Conservation (phyloP, 2,113 vertebrate genomes). For the Ophthalmolycus amberensis region DNA sequence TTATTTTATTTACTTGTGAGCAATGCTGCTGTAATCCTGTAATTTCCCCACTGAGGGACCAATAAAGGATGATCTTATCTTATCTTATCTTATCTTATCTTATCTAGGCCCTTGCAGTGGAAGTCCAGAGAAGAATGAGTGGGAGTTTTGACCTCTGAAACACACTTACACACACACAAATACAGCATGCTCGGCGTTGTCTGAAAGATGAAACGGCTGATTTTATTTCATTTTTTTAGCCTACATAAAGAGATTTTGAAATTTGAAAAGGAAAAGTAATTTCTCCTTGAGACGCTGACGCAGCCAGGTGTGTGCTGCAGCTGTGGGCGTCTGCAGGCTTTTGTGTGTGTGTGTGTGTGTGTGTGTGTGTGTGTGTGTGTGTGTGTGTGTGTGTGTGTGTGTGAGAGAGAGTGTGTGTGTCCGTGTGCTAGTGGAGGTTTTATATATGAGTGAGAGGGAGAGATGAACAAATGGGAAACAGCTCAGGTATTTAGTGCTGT, state of each 20-base stretch:
- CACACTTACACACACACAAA: neutral
- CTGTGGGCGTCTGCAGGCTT: constrained; percentile 6
- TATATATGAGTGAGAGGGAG: neutral
- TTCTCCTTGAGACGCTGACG: constrained; percentile 13
- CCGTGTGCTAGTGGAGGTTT: neutral
- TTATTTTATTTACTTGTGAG: no score
- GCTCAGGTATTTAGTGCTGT: constrained; percentile 4
- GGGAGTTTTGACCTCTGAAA: neutral
- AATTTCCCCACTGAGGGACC: no score
- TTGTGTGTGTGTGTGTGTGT: neutral
- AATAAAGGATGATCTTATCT: no score
- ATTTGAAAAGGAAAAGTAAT: constrained; percentile 9
- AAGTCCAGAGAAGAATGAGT: neutral
- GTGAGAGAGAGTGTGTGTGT: neutral
- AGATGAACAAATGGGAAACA: constrained; percentile 4
- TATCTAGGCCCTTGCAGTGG: constrained; percentile 10
- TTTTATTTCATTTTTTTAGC: neutral
- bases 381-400: neutral
- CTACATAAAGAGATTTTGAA: neutral
- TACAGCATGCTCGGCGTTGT: neutral
- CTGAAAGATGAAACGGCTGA: neutral
- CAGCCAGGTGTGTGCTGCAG: constrained; percentile 45
- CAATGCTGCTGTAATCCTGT: no score
- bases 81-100: no score
- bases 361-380: neutral